Evolutionary conservation across 2,797 vertebrate species (phyloP).

Genomic region (Pseudomugil tenellus): DNA sequence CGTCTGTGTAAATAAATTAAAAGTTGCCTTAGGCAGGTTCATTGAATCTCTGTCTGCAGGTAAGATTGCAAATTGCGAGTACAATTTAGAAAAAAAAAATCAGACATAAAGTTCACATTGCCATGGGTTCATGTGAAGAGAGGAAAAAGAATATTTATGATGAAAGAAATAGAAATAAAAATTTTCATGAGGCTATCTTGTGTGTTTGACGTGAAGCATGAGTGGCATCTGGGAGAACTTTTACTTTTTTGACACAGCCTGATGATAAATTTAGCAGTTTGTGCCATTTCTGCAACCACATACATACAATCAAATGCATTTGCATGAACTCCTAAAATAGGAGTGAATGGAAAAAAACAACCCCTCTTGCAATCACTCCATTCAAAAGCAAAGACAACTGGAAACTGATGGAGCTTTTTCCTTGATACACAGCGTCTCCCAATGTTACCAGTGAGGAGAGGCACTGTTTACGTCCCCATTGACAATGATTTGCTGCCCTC

Average conservation of each 20-base stretch:
- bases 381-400: not conserved
- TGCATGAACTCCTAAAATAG: constrained; percentile 14
- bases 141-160: not conserved
- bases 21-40: constrained; percentile 29
- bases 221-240: not conserved
- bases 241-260: not conserved
- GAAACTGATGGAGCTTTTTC: not conserved
- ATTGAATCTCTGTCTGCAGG: constrained; percentile 18
- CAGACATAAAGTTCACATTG: constrained; percentile 20
- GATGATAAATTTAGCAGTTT: not conserved
- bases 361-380: constrained; percentile 3
- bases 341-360: constrained; percentile 2
- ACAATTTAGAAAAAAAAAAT: constrained; percentile 21
- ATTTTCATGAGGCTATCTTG: not conserved
- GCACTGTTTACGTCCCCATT: not conserved
- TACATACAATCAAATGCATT: constrained; percentile 14
- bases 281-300: not conserved
- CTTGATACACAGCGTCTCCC: constrained; percentile 75
- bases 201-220: not conserved
- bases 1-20: constrained; percentile 59
- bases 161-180: not conserved
- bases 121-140: not conserved
- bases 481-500: constrained; percentile 59
- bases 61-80: constrained; percentile 27
- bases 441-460: constrained; percentile 32